Base-by-base conservation (phyloP, 2,113 vertebrate genomes). In the Oreocharis arfaki region DNA sequence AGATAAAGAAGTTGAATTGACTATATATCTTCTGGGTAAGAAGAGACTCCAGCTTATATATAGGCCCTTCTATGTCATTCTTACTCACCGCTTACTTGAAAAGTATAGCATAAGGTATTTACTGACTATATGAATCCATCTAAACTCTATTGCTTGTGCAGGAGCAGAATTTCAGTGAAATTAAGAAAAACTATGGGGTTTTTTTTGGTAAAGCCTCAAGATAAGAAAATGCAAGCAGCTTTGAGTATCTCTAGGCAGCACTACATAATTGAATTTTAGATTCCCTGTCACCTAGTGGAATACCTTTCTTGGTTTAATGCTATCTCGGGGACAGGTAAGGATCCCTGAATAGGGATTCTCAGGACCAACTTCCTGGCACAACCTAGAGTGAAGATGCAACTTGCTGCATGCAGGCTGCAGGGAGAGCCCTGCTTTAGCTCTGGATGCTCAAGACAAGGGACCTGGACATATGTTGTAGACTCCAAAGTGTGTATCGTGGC, bases 1-100 rank as follows among this genome's bases (percentile, higher is more conserved):
- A 75, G 78, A 71, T 82, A 87, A 93, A 89, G 71, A 93, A 81
- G 16, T 75, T 55, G 82, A 94, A 70, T 69, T 86, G 59, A 67
- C 84, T 93, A 57, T 35, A 7, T 19, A 35, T 91, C 49, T 92
- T 84, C 57, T 53, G 81, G 80, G 74, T 61, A 77, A 87, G 80
- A 91, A 69, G 81, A 79, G 50, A 73, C 44, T 79, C 39, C 47
- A 78, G 57, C 30, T 55, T 17, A 11, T 56, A 37, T 59, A 64
- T 30, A 63, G 77, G 46, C 53, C 32, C 26, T 78, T 87, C 64
- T 74, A n/a, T 67, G 52, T 78, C 89, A 87, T 59, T 55, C 39
- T 90, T 87, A 63, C 37, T 57, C 73, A 47, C 32, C 30, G 12
- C 46, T 88, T 55, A 10, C 35, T 89, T 77, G n/a, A 84, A 88